Evolutionary conservation across 1,140 invertebrate species (phyloP).

Genomic region (Whitmania pigra): DNA sequence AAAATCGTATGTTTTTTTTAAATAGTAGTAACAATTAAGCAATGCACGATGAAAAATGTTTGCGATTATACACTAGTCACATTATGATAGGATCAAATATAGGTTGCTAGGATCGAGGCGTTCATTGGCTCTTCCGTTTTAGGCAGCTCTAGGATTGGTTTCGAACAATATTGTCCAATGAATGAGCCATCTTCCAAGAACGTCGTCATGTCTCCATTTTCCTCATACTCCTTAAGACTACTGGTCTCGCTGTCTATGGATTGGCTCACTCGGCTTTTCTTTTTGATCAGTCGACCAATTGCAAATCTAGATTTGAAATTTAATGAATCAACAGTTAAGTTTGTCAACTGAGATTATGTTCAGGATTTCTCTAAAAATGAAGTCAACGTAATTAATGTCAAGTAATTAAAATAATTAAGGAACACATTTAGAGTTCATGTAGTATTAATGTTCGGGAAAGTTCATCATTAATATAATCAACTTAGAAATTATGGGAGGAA

Average conservation of each 20-base stretch:
- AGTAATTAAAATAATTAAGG: no score
- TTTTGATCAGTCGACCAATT: constrained; percentile 12
- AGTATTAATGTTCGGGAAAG: no score
- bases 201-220: constrained; percentile 69
- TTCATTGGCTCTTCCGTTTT: background rate
- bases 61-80: no score
- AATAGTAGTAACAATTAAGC: no score
- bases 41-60: no score
- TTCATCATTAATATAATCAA: no score
- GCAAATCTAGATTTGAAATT: constrained; percentile 13
- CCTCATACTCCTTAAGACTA: constrained; percentile 94
- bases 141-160: constrained; percentile 16
- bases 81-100: background rate
- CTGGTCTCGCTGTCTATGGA: constrained; percentile 47
- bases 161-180: constrained; percentile 79
- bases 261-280: constrained; percentile 21
- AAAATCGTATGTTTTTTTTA: no score
- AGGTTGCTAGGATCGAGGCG: background rate
- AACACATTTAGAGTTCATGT: no score
- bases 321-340: background rate
- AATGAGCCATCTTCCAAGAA: constrained; percentile 96
- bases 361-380: background rate
- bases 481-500: background rate
- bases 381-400: background rate
- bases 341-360: background rate